Percentiles rank a stretch among this genome's conserved stretches.
Conservation (phyloP, 2,888 invertebrate genomes). For the Lasioglossum figueresi region DNA sequence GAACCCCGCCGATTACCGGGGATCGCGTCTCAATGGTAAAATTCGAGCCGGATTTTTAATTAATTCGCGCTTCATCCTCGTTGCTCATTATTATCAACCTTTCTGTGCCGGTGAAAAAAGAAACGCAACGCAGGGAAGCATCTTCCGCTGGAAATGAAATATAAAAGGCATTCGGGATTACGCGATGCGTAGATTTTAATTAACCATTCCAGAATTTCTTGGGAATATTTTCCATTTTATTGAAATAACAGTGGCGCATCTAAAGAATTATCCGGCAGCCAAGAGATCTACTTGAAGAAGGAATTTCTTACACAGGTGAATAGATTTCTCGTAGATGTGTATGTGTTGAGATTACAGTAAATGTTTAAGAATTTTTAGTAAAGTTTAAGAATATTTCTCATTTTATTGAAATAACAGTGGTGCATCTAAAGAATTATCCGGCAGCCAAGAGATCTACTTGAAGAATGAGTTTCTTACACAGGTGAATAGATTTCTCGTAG, state of each 20-base stretch:
- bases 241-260: neutral
- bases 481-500: neutral
- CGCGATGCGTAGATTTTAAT: neutral
- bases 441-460: neutral
- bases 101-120: neutral
- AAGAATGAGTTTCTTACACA: neutral
- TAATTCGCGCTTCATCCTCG: conserved; percentile 13
- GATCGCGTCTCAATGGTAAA: neutral
- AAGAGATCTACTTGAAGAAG: neutral
- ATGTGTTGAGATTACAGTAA: neutral
- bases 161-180: too few relatives aligned
- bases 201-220: neutral
- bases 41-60: conserved; percentile 30
- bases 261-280: neutral
- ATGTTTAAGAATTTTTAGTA: too few relatives aligned
- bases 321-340: neutral
- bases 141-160: neutral
- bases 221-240: neutral
- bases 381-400: too few relatives aligned
- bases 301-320: neutral
- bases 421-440: neutral
- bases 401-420: neutral
- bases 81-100: conserved; percentile 15
- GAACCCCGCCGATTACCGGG: conserved; percentile 8
- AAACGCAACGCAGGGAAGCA: neutral